Conservation (phyloP, 1,140 invertebrate species). For the Euborellia annulipes region DNA sequence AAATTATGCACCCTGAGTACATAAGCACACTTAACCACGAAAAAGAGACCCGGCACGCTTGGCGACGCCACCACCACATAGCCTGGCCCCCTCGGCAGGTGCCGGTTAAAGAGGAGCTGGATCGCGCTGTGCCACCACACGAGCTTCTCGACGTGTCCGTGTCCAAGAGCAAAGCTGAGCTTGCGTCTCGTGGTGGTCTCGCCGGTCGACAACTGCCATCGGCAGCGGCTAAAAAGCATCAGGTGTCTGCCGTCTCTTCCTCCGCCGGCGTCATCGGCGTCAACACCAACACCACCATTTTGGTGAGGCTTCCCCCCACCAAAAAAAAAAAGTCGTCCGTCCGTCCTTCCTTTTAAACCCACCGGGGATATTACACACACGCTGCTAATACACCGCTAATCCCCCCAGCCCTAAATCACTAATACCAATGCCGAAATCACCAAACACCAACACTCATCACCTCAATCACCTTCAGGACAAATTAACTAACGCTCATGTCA, state of each 20-base stretch:
- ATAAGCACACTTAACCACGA: not conserved
- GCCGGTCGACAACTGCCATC: conserved; percentile 36
- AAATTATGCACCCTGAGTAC: not conserved
- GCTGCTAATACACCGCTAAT: too few relatives aligned
- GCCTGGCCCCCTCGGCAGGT: conserved; percentile 9
- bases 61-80: too few relatives aligned
- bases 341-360: too few relatives aligned
- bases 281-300: too few relatives aligned
- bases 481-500: not conserved
- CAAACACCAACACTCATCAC: conserved; percentile 12
- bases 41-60: too few relatives aligned
- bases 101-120: conserved; percentile 59
- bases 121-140: conserved; percentile 68
- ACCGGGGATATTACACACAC: too few relatives aligned
- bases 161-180: conserved; percentile 73
- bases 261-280: too few relatives aligned
- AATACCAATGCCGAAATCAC: too few relatives aligned
- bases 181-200: conserved; percentile 47
- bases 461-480: not conserved
- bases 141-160: conserved; percentile 74
- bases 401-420: too few relatives aligned
- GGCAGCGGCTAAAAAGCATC: conserved; percentile 26
- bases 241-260: too few relatives aligned
- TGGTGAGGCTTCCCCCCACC: too few relatives aligned
- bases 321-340: too few relatives aligned